Base-by-base conservation (phyloP, 2,113 vertebrate genomes). In the Atherinomorus stipes region DNA sequence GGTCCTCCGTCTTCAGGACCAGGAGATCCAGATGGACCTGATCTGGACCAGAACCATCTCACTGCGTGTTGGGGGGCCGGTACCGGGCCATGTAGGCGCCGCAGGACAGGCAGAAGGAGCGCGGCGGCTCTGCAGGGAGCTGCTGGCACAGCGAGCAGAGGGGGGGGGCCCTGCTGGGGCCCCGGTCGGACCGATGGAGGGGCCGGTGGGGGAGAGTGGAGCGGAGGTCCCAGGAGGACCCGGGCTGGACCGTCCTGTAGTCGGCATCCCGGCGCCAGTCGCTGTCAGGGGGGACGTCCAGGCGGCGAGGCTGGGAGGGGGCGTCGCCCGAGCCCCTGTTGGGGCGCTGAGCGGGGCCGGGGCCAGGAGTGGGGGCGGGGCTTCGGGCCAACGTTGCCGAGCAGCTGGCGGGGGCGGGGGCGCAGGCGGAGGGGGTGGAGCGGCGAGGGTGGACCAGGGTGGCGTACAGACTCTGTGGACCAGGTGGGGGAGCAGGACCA, bases 251-350 rank as follows among this genome's bases (percentile, higher is more conserved):
- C 0, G 62, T 68, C 68, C 85, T 73, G 76, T 89, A 93, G 80
- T 76, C 90, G 18, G 52, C 83, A 13, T 94, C 88, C 25, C 91
- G 91, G 51, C 95, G 94, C 97, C 97, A 97, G 89, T 98, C 96
- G 0, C 91, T 90, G 56, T 99, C 96, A 1, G 98, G 97, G n/a
- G 98, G 97, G 84, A 99, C 90, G 73, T 99, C 98, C 44, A 98
- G 95, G 50, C 97, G 96, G 58, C 90, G 93, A 7, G 96, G 97
- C 50, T 90, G 90, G 37, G 69, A 6, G 0, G 73, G 60, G 6
- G 44, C 57, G 2, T 89, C 80, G 0, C 47, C 52, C 1, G 65
- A 38, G 9, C 1, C 44, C 28, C 37, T 12, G 58, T 26, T 28
- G 63, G 76, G 87, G 2, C 19, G 78, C 2, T 85, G 70, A 7